Percentiles rank a stretch among this genome's conserved stretches.
phyloP scores from a whole-genome alignment of 1,140 invertebrate species.

The Monochamus saltuarius region DNA sequence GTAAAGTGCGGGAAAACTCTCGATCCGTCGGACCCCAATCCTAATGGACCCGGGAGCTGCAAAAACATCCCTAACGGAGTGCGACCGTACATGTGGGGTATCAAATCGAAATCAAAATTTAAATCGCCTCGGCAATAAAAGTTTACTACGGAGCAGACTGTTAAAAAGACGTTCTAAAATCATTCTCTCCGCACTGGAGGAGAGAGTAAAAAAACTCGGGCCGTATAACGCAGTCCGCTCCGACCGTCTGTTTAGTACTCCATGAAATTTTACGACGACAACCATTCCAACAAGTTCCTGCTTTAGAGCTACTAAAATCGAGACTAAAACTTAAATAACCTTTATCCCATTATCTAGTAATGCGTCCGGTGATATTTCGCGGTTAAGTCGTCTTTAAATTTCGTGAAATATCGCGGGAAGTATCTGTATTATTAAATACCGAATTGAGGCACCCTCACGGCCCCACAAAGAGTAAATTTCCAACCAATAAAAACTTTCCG shows the following conservation, averaged over 20 bases:
- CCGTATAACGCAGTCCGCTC: slow-evolving; percentile 36
- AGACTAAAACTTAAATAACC: slow-evolving; percentile 28
- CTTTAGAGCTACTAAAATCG: slow-evolving; percentile 31
- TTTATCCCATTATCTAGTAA: slow-evolving; percentile 19
- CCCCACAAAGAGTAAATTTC: slow-evolving; percentile 26
- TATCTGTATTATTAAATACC: slow-evolving; percentile 1
- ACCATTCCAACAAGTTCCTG: slow-evolving; percentile 44
- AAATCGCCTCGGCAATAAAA: slow-evolving; percentile 24
- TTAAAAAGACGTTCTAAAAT: slow-evolving; percentile 36
- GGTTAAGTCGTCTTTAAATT: slow-evolving; percentile 21
- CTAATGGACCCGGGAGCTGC: slow-evolving; percentile 12
- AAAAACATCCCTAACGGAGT: slow-evolving; percentile 18
- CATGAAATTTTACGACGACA: slow-evolving; percentile 47
- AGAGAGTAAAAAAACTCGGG: slow-evolving; percentile 31
- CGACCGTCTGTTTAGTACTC: slow-evolving; percentile 38
- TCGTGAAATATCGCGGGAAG: slow-evolving; percentile 14
- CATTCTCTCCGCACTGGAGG: slow-evolving; percentile 19
- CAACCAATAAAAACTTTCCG: slow-evolving; percentile 29
- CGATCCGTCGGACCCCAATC: slow-evolving; percentile 23
- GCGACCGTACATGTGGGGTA: slow-evolving; percentile 8
- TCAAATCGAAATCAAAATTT: slow-evolving; percentile 30
- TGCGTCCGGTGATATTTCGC: slow-evolving; percentile 13
- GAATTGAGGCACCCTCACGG: slow-evolving; percentile 8
- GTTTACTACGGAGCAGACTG: slow-evolving; percentile 31
- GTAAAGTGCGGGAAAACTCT: slow-evolving; percentile 26